A percentile compares a stretch with the other conserved stretches of the same genome.
Conservation (phyloP, 2,113 vertebrate genomes). For the Sterrhoptilus dennistouni region DNA sequence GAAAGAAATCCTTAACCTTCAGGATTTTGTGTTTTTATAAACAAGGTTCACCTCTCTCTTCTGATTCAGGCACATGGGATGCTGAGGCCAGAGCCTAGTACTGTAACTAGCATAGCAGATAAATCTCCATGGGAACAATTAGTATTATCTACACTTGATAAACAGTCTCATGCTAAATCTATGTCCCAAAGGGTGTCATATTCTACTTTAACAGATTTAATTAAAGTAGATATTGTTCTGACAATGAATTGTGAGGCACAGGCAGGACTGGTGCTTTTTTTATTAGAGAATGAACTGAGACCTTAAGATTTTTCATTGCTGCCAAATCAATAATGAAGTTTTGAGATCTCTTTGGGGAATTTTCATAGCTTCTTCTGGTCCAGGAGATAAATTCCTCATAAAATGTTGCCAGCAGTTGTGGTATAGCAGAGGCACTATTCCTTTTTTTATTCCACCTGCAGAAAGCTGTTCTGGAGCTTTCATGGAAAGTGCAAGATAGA, state of each 20-base stretch:
- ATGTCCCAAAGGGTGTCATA: conserved; percentile 70
- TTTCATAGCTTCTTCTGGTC: conserved; percentile 35
- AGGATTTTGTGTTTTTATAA: conserved; percentile 35
- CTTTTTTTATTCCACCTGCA: background rate
- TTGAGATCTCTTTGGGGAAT: conserved; percentile 48
- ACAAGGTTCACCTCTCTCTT: conserved; percentile 41
- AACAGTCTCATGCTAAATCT: conserved; percentile 73
- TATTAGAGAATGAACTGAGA: conserved; percentile 31
- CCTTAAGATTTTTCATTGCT: conserved; percentile 47
- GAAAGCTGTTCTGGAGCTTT: background rate
- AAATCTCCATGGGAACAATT: conserved; percentile 75
- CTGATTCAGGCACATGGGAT: conserved; percentile 40
- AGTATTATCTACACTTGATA: conserved; percentile 74
- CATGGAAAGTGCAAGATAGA: background rate
- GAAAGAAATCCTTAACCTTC: conserved; percentile 27
- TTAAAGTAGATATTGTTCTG: conserved; percentile 65
- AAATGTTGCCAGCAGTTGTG: conserved; percentile 14
- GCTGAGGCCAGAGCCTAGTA: conserved; percentile 47
- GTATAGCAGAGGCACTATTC: background rate
- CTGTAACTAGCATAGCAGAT: conserved; percentile 56
- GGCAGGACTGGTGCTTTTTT: conserved; percentile 19
- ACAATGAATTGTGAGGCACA: conserved; percentile 29
- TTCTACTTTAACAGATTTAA: conserved; percentile 72
- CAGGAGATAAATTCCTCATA: conserved; percentile 41
- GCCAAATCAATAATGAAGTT: conserved; percentile 55